Percentiles rank a stretch among this genome's conserved stretches.
Evolutionary conservation across 92 coral and sea anemone genomes (phyloP).

Genomic region (Meandrina meandrites): DNA sequence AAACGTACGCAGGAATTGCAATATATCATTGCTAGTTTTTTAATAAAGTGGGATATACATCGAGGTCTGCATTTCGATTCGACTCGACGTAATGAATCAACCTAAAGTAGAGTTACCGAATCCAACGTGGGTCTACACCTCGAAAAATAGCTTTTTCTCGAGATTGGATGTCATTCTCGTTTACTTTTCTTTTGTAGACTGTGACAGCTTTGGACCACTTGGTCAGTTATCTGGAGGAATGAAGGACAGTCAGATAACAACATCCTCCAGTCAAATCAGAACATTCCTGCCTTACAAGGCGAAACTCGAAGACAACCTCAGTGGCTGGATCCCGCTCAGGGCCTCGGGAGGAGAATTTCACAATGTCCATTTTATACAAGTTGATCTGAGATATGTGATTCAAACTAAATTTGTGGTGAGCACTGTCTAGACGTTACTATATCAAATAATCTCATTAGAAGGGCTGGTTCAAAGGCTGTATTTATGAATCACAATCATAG

Average conservation of each 20-base stretch:
- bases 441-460: too few species aligned
- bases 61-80: too few species aligned
- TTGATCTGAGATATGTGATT: not conserved
- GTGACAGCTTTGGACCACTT: not conserved
- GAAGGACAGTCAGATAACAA: constrained; percentile 7
- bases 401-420: constrained; percentile 14
- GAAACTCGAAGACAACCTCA: not conserved
- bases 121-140: too few species aligned
- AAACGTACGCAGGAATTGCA: too few species aligned
- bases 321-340: constrained; percentile 19
- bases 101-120: too few species aligned
- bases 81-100: too few species aligned
- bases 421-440: too few species aligned
- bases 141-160: too few species aligned
- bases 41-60: too few species aligned
- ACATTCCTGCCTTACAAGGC: not conserved
- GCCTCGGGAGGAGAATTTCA: not conserved
- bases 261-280: not conserved
- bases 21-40: too few species aligned
- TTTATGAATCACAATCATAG: too few species aligned
- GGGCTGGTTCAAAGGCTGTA: too few species aligned
- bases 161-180: not conserved
- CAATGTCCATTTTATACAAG: not conserved
- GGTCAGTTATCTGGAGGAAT: not conserved
- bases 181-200: not conserved